Evolutionary conservation across 1,140 invertebrate species (phyloP).

Genomic region (Tachypleus tridentatus): DNA sequence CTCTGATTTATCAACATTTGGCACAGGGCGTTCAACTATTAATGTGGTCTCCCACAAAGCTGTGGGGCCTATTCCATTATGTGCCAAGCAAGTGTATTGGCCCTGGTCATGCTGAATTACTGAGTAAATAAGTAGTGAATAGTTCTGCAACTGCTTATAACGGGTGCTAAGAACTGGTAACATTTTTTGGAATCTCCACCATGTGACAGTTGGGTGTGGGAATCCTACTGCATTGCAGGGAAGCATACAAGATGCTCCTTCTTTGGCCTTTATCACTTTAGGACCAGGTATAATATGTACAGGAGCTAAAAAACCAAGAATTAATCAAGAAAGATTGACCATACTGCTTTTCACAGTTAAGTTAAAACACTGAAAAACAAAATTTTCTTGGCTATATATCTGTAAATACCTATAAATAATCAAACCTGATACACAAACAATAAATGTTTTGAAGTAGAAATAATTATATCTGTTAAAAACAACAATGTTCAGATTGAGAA

Average conservation of each 20-base stretch:
- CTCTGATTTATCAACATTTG: not conserved
- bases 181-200: constrained; percentile 70
- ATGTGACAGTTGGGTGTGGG: constrained; percentile 64
- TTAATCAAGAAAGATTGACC: too few relatives aligned
- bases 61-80: constrained; percentile 62
- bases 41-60: constrained; percentile 59
- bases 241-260: constrained; percentile 54
- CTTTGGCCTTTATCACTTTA: constrained; percentile 48
- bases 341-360: too few relatives aligned
- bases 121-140: constrained; percentile 54
- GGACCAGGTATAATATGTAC: constrained; percentile 19
- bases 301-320: constrained; percentile 8
- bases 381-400: too few relatives aligned
- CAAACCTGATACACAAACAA: too few relatives aligned
- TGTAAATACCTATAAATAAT: too few relatives aligned
- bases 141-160: constrained; percentile 60
- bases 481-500: too few relatives aligned
- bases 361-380: too few relatives aligned
- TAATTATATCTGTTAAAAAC: too few relatives aligned
- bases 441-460: too few relatives aligned
- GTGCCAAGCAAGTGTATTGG: constrained; percentile 69
- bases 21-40: constrained; percentile 15
- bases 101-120: constrained; percentile 58
- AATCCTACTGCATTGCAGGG: constrained; percentile 70
- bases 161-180: constrained; percentile 51